These are phyloP conservation scores for Holacanthus passer DNA, from an alignment of 2,113 vertebrate genomes.

Conservation along the genomic window DNA sequence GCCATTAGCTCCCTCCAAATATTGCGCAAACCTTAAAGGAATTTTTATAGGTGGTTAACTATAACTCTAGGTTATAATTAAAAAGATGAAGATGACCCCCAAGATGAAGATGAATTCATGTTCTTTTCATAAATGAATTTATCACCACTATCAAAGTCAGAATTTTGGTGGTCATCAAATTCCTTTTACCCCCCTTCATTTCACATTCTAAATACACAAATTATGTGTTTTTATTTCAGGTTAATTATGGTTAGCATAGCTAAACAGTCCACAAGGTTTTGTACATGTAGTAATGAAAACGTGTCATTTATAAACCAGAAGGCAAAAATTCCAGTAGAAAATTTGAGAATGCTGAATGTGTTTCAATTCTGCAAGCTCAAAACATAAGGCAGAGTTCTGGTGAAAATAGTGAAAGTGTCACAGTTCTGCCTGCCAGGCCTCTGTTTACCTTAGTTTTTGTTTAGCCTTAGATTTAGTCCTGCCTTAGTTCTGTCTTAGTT, in stretches of 20 bases:
- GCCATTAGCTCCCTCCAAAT: background rate
- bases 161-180: background rate
- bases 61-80: too few species aligned
- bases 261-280: too few species aligned
- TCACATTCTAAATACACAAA: background rate
- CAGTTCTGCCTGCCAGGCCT: too few species aligned
- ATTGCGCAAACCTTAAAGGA: background rate
- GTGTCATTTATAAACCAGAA: background rate
- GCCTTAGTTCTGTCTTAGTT: too few species aligned
- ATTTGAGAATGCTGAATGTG: background rate
- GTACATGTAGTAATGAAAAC: background rate
- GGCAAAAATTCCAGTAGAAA: too few species aligned
- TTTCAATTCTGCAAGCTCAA: background rate
- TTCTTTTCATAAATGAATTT: background rate
- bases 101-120: background rate
- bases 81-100: too few species aligned
- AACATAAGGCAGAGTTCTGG: background rate
- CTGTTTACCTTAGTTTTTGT: too few species aligned
- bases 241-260: too few species aligned
- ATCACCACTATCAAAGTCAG: background rate
- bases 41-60: background rate
- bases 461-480: too few species aligned
- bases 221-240: too few species aligned
- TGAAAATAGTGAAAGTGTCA: too few species aligned
- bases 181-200: background rate